Evolutionary conservation across 2,888 invertebrate species (phyloP), one percentile per base, ranked within the genome.

Genomic region (Drepana falcataria): DNA sequence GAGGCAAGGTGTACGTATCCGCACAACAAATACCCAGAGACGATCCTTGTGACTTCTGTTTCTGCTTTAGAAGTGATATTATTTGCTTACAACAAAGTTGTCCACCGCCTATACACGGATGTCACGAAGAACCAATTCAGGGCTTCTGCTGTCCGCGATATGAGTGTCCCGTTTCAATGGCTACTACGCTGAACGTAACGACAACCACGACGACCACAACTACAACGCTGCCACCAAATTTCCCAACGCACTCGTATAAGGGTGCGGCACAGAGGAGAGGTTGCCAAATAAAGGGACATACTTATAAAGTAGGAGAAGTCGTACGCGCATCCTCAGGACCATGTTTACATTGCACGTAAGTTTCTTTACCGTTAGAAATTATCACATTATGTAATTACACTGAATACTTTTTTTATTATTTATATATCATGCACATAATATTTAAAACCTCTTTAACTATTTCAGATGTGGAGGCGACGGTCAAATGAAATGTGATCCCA

Each of bases 91-190:
- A 98, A 86, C 98, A 98, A 85, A 97, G 97, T 73, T 98, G 98
- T 87, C 98, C 98, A 53, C 98, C 98, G 52, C 98, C 98, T 48
- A 97, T 98, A 71, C 95, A 95, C 52, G 96, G 96, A 56, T 98
- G 98, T 74, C 96, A 96, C 81, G 97, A 97, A 81, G 97, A 98
- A 85, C 95, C 96, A 33, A 98, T 98, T 70, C 94, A 94, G 82
- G 98, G 98, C 35, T 98, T 97, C 93, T 98, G 98, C 82, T 98
- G 98, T 90, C 98, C 98, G 52, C 93, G 97, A 72, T 98, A 97
- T 81, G 97, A 97, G 84, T 98, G 98, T 79, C 97, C 96, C 9
- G 97, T 97, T 9, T 95, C 96, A 2, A 96, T 96, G 95, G 96
- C 95, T 47, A 94, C 95, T 41, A 93, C 94, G 57, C 91, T 96